Conservation (phyloP, 23 tunicate genomes). For the Trididemnum miniatum region DNA sequence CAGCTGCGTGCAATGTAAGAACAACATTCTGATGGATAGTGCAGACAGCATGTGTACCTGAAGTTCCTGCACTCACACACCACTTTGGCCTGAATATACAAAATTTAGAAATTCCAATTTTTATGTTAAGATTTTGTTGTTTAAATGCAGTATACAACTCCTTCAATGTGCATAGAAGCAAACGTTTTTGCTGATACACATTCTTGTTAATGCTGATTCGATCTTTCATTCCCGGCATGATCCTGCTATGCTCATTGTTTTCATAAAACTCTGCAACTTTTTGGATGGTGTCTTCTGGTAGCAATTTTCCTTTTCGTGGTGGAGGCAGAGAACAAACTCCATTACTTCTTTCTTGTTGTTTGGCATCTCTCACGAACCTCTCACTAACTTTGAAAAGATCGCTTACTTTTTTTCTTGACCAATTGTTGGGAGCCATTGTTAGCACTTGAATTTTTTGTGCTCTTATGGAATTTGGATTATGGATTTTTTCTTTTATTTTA, state of each 20-base stretch:
- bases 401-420: constrained; percentile 7
- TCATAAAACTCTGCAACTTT: neutral
- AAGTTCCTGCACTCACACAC: constrained; percentile 24
- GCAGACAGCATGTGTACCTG: constrained; percentile 34
- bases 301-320: neutral
- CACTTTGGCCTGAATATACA: constrained; percentile 4
- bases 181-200: neutral
- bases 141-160: neutral
- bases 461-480: neutral
- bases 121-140: neutral
- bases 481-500: constrained; percentile 5
- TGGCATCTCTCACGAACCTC: neutral
- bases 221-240: constrained; percentile 19
- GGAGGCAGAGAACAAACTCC: constrained; percentile 6
- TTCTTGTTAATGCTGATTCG: no score
- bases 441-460: constrained; percentile 12
- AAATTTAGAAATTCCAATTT: constrained; percentile 12
- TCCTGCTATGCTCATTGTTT: neutral
- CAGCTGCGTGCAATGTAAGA: constrained; percentile 6
- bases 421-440: neutral
- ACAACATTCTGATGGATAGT: constrained; percentile 29
- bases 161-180: constrained; percentile 24
- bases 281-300: constrained; percentile 2
- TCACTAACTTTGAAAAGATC: neutral
- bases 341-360: constrained; percentile 1